These are phyloP conservation scores for Typhlomys cinereus DNA, from an alignment of 2,113 vertebrate species.

Conservation along the genomic window DNA sequence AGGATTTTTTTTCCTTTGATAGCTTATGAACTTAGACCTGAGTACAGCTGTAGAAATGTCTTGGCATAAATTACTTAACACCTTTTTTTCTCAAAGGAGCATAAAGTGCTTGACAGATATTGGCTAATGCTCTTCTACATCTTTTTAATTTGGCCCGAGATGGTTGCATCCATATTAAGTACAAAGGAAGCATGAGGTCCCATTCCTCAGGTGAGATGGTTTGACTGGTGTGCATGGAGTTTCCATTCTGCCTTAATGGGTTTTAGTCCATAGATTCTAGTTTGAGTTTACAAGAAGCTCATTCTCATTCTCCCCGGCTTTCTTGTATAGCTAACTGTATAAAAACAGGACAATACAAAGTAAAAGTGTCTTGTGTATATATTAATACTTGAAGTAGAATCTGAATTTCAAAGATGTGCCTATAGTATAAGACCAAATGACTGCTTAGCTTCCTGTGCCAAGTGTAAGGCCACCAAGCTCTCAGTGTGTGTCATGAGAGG, in stretches of 20 bases:
- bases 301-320: background rate
- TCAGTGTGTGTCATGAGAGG: background rate
- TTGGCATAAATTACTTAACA: background rate
- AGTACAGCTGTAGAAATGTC: slow-evolving; percentile 17
- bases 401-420: slow-evolving; percentile 36
- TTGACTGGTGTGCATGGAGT: background rate
- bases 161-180: background rate
- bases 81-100: slow-evolving; percentile 44
- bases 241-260: background rate
- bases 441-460: background rate
- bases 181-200: background rate
- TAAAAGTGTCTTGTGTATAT: slow-evolving; percentile 37
- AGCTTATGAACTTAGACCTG: slow-evolving; percentile 15
- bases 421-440: background rate
- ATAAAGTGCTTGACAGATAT: slow-evolving; percentile 69
- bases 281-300: background rate
- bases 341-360: slow-evolving; percentile 29
- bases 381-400: slow-evolving; percentile 30
- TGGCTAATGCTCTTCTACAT: background rate
- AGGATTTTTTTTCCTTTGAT: background rate
- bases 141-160: background rate
- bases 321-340: slow-evolving; percentile 59
- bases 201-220: background rate
- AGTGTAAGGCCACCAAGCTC: background rate
- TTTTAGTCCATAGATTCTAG: background rate